phyloP scores from a whole-genome alignment of 2,888 invertebrate species.

The Agonopterix alstromeriana region DNA sequence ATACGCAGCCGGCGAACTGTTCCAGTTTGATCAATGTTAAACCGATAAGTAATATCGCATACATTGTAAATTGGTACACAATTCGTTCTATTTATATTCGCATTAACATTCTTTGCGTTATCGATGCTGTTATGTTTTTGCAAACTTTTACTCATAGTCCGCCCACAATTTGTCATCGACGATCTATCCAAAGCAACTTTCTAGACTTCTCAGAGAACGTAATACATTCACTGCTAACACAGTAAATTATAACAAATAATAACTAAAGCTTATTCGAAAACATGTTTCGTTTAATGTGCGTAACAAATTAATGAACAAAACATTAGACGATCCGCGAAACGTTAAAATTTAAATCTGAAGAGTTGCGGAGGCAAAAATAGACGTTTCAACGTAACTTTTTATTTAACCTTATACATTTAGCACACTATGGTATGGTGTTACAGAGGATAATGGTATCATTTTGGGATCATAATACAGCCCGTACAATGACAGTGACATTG shows the following conservation, averaged over 20 bases:
- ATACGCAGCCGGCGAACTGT: neutral
- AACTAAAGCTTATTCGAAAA: constrained; percentile 9
- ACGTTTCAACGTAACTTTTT: no score
- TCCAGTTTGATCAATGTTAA: neutral
- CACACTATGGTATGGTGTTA: no score
- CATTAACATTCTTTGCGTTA: no score
- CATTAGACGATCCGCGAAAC: neutral
- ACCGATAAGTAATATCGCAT: constrained; percentile 2
- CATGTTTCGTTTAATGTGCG: constrained; percentile 9
- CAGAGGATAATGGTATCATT: no score
- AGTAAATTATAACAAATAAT: neutral
- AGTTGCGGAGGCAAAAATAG: no score
- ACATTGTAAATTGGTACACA: no score
- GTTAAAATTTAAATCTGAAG: neutral
- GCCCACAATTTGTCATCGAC: neutral
- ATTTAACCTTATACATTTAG: no score
- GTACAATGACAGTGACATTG: no score
- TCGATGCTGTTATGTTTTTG: no score
- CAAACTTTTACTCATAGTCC: no score
- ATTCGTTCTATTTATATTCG: no score
- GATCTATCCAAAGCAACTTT: constrained; percentile 36
- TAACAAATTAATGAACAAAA: constrained; percentile 8
- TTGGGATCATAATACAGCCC: no score
- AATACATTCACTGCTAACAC: neutral
- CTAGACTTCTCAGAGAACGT: constrained; percentile 26